Base-by-base conservation (phyloP, 1,140 invertebrate species). In the Papilio helenus region DNA sequence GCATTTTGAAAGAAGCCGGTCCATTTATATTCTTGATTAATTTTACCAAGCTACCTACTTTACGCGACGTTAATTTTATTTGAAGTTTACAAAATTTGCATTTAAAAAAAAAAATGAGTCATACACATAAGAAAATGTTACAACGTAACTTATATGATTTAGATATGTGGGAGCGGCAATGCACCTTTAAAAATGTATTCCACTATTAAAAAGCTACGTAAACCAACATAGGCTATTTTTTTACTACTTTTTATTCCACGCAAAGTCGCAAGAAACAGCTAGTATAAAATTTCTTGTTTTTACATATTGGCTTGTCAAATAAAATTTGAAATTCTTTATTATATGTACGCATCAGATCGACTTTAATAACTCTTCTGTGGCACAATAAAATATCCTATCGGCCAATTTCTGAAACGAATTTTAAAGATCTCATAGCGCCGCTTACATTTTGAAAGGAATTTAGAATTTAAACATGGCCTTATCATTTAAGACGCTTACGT, bases 51-150 rank as follows among this genome's bases (percentile, higher is more conserved):
- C 61, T 68, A 68, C 61, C 26, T 68, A 29, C 14, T 68, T 68
- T 68, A 29, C 61, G 61, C 14, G 26, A 68, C 23, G 23, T 68
- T 8, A 68, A 18, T 68, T 68, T 68, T 29, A 68, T 68, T 55
- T n/a, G 51, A 20, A 20, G n/a, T 23, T 68, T 34, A 4, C 7
- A 10, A 7, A 23, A 34, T 68, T 68, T 68, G 12, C 26, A 34
- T 68, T 3, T 20, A 14, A 14, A 61, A 23, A 14, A 61, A 23
- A 26, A 61, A 61, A 61, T 61, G 23, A 61, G 12, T 20, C 2
- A 61, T 26, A 12, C 3, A 26, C 3, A 68, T 68, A 29, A 16
- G 23, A 29, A 65, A 29, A 7, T 68, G 26, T 29, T 14, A 16
- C 16, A 16, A 46, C 14, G 44, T 68, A 34, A 26, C 16, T 23